Conservation (phyloP, 2,113 vertebrate genomes). For the Cebidichthys violaceus region DNA sequence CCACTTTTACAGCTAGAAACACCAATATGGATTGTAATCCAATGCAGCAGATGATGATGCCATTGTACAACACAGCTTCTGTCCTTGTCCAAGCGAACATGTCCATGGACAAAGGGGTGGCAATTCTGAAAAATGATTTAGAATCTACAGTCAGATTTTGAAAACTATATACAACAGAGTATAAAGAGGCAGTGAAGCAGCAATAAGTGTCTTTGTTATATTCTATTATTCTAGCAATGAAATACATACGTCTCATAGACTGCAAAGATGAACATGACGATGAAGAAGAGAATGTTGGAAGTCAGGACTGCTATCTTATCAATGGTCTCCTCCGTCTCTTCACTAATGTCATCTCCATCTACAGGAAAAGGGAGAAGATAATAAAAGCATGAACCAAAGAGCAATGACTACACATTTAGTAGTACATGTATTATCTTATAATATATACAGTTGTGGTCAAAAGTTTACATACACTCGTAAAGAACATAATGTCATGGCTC, state of each 20-base stretch:
- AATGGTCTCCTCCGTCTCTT: constrained; percentile 78
- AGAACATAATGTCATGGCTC: no score
- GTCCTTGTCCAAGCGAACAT: constrained; percentile 97
- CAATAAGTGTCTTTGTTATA: background rate
- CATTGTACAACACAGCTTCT: constrained; percentile 93
- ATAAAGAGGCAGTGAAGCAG: background rate
- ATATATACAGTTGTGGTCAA: no score
- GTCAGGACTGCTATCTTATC: constrained; percentile 90
- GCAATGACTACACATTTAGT: background rate
- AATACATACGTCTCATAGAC: constrained; percentile 96
- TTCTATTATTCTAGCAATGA: background rate
- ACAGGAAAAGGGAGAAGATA: background rate
- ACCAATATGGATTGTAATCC: constrained; percentile 91
- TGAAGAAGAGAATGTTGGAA: constrained; percentile 93
- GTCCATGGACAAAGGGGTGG: constrained; percentile 96
- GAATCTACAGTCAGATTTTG: background rate
- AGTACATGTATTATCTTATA: no score
- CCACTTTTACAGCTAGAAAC: constrained; percentile 89
- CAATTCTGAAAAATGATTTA: constrained; percentile 82
- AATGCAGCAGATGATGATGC: constrained; percentile 90
- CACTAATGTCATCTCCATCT: constrained; percentile 80
- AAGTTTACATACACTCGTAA: no score
- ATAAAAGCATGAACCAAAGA: background rate
- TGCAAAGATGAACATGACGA: constrained; percentile 94
- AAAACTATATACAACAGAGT: background rate